Evolutionary conservation across 2,797 vertebrate species (phyloP).

Genomic region (Linurgus olivaceus): DNA sequence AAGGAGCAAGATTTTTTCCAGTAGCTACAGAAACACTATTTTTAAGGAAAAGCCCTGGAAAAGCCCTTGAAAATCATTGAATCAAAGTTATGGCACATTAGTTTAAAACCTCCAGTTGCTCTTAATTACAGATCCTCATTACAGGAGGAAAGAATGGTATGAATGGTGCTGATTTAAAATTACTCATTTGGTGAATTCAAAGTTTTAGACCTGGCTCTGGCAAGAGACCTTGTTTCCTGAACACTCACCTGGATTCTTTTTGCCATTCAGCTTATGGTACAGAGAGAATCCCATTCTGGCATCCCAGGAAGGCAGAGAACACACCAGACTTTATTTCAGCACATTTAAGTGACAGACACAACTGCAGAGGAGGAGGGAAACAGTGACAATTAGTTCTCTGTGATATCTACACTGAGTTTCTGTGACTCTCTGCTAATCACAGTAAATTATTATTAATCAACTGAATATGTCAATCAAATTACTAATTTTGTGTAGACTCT

Average conservation of each 20-base stretch:
- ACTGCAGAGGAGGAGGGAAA: not conserved
- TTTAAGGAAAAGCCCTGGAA: not conserved
- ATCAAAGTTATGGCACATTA: not conserved
- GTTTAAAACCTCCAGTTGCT: not conserved
- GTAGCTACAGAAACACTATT: not conserved
- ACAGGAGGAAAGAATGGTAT: not conserved
- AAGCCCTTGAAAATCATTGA: not conserved
- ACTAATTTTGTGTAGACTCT: not conserved
- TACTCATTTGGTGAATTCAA: not conserved
- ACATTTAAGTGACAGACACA: not conserved
- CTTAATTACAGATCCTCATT: not conserved
- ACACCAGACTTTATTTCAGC: not conserved
- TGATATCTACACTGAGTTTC: not conserved
- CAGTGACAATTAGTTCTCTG: not conserved
- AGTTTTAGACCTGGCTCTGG: not conserved
- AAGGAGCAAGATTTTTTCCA: not conserved
- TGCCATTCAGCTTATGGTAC: not conserved
- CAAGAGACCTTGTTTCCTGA: not conserved
- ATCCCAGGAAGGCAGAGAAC: not conserved
- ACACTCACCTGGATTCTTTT: not conserved
- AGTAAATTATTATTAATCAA: not conserved
- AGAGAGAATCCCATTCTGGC: not conserved
- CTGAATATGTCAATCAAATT: not conserved
- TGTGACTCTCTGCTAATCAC: not conserved
- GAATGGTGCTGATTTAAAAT: not conserved